A percentile compares a stretch with the other conserved stretches of the same genome.
Evolutionary conservation across 1,140 invertebrate genomes (phyloP).

Genomic region (Cyclina sinensis): DNA sequence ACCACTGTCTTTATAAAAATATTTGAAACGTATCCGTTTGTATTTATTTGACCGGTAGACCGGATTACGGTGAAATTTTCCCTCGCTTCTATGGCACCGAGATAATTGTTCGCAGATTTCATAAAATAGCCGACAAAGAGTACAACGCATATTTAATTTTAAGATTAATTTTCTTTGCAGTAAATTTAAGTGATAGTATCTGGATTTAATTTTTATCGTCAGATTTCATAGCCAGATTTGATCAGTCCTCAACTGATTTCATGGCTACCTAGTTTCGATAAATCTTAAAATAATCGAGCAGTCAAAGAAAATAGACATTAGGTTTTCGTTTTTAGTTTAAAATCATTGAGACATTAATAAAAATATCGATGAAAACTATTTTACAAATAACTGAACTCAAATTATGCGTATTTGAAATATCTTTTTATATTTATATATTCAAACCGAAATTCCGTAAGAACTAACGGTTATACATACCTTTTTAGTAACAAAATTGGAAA

Average conservation of each 20-base stretch:
- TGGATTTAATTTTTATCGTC: slow-evolving; percentile 6
- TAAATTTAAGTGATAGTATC: slow-evolving; percentile 29
- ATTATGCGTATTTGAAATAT: too few species aligned
- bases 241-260: slow-evolving; percentile 12
- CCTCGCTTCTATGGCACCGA: background rate
- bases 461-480: too few species aligned
- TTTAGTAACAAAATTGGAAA: too few species aligned
- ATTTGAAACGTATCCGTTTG: background rate
- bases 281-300: background rate
- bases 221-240: slow-evolving; percentile 37
- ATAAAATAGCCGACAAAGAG: background rate
- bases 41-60: background rate
- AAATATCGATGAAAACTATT: too few species aligned
- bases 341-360: too few species aligned
- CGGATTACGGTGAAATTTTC: background rate
- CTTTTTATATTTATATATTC: too few species aligned
- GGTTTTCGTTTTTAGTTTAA: too few species aligned
- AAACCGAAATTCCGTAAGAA: too few species aligned
- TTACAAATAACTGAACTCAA: too few species aligned
- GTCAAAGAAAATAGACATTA: too few species aligned
- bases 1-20: slow-evolving; percentile 8
- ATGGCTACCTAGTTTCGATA: background rate
- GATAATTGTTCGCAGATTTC: background rate
- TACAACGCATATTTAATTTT: slow-evolving; percentile 34
- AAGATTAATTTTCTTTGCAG: slow-evolving; percentile 12